A percentile compares a stretch with the other conserved stretches of the same genome.
Evolutionary conservation across 2,113 vertebrate genomes (phyloP).

Genomic region (Pycnonotus jocosus): DNA sequence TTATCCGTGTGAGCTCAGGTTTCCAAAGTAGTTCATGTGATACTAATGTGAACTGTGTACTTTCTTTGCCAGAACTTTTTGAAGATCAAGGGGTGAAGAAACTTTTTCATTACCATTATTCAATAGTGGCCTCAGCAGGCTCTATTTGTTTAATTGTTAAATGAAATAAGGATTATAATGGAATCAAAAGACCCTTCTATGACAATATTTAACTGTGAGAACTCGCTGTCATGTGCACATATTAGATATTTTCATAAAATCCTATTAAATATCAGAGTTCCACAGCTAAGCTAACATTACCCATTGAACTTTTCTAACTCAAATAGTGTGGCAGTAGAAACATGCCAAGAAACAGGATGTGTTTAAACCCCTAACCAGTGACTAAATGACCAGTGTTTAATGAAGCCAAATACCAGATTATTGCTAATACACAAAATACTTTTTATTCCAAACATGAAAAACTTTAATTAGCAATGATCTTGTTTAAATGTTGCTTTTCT

Average conservation of each 20-base stretch:
- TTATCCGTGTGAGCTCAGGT: background rate
- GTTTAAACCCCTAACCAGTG: background rate
- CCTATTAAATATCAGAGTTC: constrained; percentile 51
- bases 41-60: background rate
- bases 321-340: background rate
- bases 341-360: background rate
- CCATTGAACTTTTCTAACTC: constrained; percentile 37
- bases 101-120: background rate
- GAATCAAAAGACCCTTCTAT: constrained; percentile 23
- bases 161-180: constrained; percentile 36
- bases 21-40: background rate
- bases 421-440: background rate
- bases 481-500: background rate
- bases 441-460: background rate
- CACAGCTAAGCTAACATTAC: constrained; percentile 24
- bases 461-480: background rate
- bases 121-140: background rate
- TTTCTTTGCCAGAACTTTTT: background rate
- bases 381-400: background rate
- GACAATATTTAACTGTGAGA: constrained; percentile 44
- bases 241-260: constrained; percentile 40
- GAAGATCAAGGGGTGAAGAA: background rate
- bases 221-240: background rate
- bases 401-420: background rate
- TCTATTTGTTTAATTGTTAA: constrained; percentile 32